Evolutionary conservation across 2,888 invertebrate species (phyloP), one percentile per base, ranked within the genome.

Genomic region (Tetropium fuscum): DNA sequence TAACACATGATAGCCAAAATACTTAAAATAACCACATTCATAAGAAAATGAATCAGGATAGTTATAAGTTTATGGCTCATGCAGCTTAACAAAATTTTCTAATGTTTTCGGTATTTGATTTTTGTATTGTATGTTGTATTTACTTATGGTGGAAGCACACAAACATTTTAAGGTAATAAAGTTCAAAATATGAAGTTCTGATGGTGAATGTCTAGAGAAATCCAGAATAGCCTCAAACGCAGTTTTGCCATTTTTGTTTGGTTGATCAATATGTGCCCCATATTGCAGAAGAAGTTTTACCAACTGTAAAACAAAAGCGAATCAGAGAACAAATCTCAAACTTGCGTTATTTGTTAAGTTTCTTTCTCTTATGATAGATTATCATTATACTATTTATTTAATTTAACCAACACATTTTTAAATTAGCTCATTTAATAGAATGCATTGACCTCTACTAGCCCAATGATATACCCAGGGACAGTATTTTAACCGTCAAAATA

Each of bases 251-350:
- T 86, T 84, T 53, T 84, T 83, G 83, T 95, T 94, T 53, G 92
- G 91, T 77, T 91, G 91, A 83, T 96, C 95, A 45, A 94, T 86
- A 83, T 95, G 95, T 34, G 93, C 94, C 55, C 94, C 95, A 71
- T 87, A 84, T 61, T 87, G 84, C 48, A 94, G 81, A 15, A 91
- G 80, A 38, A 87, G 74, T 77, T 87, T 86, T 32, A 87, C 86
- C 70, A 92, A 80, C 88, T 88, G 77, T 38, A 82, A 81, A 59
- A 66, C 57, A 68, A 64, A 56, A 4, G 13, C 2, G n/a, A 22
- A 20, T 27, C 22, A 27, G 34, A n/a, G n/a, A n/a, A n/a, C n/a
- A n/a, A n/a, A n/a, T n/a, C n/a, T n/a, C n/a, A n/a, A n/a, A n/a
- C n/a, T n/a, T n/a, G n/a, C n/a, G n/a, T n/a, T n/a, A n/a, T n/a